These are phyloP conservation scores for Turritopsis rubra DNA, from an alignment of 30 jellyfish, hydroid and myxozoan genomes.

Conservation along the genomic window DNA sequence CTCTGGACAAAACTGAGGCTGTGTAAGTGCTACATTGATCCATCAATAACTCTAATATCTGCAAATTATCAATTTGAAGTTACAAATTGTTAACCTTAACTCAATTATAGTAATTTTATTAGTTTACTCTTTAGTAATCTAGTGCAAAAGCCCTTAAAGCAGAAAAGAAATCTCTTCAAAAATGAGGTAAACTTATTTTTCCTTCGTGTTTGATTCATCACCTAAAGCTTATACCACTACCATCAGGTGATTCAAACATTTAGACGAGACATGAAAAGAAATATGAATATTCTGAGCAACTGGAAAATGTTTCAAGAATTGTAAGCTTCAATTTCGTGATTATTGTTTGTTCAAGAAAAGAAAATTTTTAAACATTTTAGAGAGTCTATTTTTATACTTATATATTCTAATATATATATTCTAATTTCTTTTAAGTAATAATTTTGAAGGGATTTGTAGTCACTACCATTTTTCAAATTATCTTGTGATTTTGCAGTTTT, in stretches of 20 bases:
- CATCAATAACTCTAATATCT: background rate
- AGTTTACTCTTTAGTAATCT: background rate
- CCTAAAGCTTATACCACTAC: background rate
- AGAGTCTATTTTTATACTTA: background rate
- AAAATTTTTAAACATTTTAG: background rate
- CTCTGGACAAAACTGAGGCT: background rate
- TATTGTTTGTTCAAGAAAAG: background rate
- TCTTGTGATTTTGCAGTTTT: background rate
- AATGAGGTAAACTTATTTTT: background rate
- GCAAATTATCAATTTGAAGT: background rate
- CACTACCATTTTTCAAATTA: background rate
- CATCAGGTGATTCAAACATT: background rate
- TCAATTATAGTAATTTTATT: background rate
- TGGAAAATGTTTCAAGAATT: background rate
- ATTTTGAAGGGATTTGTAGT: background rate
- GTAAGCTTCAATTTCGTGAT: background rate
- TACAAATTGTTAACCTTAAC: background rate
- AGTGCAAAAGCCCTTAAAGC: background rate
- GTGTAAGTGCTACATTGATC: background rate
- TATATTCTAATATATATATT: no score
- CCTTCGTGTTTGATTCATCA: background rate
- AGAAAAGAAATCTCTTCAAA: background rate
- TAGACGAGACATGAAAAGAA: background rate
- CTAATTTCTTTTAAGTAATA: background rate
- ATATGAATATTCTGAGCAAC: background rate